These are phyloP conservation scores for Morone saxatilis DNA, from an alignment of 2,113 vertebrate species.

Conservation along the genomic window DNA sequence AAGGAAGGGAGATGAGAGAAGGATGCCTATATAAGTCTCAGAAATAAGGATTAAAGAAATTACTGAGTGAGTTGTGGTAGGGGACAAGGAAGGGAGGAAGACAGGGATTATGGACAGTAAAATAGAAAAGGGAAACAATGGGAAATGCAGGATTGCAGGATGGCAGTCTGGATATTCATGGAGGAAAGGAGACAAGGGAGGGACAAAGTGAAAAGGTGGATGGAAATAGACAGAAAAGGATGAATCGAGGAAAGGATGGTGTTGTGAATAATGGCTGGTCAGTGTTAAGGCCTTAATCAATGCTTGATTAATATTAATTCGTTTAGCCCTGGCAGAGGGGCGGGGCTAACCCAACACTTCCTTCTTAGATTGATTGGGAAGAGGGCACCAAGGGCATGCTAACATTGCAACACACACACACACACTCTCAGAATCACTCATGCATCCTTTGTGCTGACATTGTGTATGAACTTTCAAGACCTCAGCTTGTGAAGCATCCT, in stretches of 20 bases:
- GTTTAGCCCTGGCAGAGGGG: constrained; percentile 75
- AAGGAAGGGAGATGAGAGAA: background rate
- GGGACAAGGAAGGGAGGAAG: background rate
- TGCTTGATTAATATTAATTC: constrained; percentile 87
- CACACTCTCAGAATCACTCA: constrained; percentile 53
- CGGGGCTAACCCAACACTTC: constrained; percentile 78
- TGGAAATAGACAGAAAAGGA: constrained; percentile 32
- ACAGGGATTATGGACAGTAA: background rate
- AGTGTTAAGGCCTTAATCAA: constrained; percentile 84
- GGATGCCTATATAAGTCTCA: background rate
- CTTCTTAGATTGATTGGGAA: constrained; percentile 80
- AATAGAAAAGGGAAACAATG: background rate
- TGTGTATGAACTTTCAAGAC: constrained; percentile 61
- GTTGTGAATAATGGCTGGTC: constrained; percentile 80
- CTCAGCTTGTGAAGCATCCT: constrained; percentile 49
- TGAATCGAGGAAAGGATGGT: constrained; percentile 34
- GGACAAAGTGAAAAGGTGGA: constrained; percentile 12
- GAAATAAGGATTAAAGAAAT: background rate
- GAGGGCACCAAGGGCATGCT: constrained; percentile 75
- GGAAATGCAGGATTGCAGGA: background rate
- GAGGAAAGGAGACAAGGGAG: background rate
- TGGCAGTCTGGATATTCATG: background rate
- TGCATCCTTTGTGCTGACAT: constrained; percentile 72
- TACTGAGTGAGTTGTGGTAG: background rate
- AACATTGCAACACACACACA: constrained; percentile 57